A percentile compares a stretch with the other conserved stretches of the same genome.
Conservation (phyloP, 2,797 vertebrate species). For the Cryptoblepharus egeriae region DNA sequence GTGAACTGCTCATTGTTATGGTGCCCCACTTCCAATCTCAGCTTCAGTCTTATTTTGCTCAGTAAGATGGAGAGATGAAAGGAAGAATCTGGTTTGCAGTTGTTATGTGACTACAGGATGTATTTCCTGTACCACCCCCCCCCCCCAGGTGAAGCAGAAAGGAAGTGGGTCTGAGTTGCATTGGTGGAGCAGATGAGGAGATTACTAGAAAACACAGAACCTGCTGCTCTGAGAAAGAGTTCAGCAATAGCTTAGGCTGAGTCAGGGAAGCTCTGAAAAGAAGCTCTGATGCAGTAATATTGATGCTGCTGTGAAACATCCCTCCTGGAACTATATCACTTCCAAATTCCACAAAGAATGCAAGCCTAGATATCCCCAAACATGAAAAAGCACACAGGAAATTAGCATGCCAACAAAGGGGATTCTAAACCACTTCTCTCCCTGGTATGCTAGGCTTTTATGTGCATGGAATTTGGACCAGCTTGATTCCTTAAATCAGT, state of each 20-base stretch:
- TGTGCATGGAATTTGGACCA: background rate
- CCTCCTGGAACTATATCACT: background rate
- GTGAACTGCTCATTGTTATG: background rate
- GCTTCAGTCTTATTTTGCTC: conserved; percentile 2
- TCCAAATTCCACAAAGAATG: background rate
- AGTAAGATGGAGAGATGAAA: background rate
- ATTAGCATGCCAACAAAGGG: background rate
- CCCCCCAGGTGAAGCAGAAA: conserved; percentile 10
- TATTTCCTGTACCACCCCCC: background rate
- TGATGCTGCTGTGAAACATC: background rate
- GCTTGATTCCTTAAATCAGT: background rate
- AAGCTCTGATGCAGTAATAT: background rate
- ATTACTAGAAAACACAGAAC: background rate
- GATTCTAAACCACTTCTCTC: background rate
- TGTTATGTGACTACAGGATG: background rate
- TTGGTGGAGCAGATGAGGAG: background rate
- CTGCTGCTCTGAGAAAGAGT: background rate
- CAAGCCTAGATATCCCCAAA: background rate
- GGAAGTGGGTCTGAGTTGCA: background rate
- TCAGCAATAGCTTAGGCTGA: background rate
- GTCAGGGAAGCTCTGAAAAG: background rate
- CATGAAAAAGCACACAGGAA: background rate
- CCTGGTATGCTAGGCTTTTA: background rate
- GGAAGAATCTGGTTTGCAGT: background rate
- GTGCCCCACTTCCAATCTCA: background rate